Base-by-base conservation (phyloP, 2,113 vertebrate genomes). In the Actenoides hombroni region DNA sequence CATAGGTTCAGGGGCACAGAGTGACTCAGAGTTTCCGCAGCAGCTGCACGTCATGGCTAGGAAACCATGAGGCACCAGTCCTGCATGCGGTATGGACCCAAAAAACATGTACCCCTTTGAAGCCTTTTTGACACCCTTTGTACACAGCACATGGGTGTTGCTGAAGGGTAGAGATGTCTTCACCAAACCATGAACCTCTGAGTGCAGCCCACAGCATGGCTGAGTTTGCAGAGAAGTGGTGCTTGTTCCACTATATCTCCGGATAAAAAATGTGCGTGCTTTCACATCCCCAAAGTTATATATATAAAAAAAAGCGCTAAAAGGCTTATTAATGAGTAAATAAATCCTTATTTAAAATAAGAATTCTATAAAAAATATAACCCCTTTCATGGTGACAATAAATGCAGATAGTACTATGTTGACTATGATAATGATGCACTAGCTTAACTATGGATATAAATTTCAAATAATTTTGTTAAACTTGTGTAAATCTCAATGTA, bases 21-120 rank as follows among this genome's bases (percentile, higher is more conserved):
- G 54, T 42, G 54, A 49, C 76, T 85, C 65, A 37, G 67, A 21
- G 31, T 69, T 93, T 80, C 82, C 3, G 0, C n/a, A 83, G 29
- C 61, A 53, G 69, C 13, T 28, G 1, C 2, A 1, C 2, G 1
- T 21, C 17, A 2, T 1, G 2, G n/a, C 10, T 4, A 0, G 37
- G 44, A 76, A 90, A 61, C 29, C 33, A 5, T 2, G 16, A 0
- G 0, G 39, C 4, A 1, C 9, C 1, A 2, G 3, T 37, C 15
- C 51, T 57, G 8, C 42, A 23, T 0, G 3, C 10, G 17, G 1
- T 24, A 24, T 16, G 11, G 19, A 48, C 33, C 11, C 46, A 2
- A 1, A 37, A 60, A 59, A 44, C 16, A 21, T 31, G 8, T 1
- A 0, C 11, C 20, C 2, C 5, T 14, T 65, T 21, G 39, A 63